Evolutionary conservation across 1,140 invertebrate species (phyloP).

Genomic region (Euglossa dilemma): DNA sequence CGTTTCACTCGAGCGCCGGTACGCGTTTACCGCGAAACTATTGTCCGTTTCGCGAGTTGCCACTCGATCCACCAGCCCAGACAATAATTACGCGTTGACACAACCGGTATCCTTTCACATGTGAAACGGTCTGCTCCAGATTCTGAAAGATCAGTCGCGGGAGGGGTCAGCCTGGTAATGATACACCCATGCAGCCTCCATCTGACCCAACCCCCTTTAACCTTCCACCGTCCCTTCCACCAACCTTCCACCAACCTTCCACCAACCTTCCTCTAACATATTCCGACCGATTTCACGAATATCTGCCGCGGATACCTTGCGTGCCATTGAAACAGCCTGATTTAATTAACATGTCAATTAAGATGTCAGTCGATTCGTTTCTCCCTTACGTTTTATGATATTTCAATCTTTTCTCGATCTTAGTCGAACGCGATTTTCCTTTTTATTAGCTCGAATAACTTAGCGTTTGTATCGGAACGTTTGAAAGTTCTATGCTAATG

Average conservation of each 20-base stretch:
- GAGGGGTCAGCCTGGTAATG: conserved; percentile 72
- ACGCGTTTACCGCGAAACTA: conserved; percentile 54
- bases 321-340: conserved; percentile 12
- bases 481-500: too few species aligned
- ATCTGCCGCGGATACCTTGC: conserved; percentile 40
- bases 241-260: neutral
- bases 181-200: conserved; percentile 67
- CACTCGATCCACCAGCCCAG: conserved; percentile 34
- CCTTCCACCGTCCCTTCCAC: conserved; percentile 35
- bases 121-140: conserved; percentile 73
- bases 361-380: too few species aligned
- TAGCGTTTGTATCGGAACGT: too few species aligned
- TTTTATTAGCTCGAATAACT: too few species aligned
- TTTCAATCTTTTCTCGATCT: too few species aligned
- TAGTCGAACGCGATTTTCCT: too few species aligned
- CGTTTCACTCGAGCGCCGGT: conserved; percentile 65
- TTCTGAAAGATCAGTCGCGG: conserved; percentile 73
- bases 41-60: conserved; percentile 54
- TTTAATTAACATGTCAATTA: neutral
- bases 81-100: conserved; percentile 69
- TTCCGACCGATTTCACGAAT: conserved; percentile 51
- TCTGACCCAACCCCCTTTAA: conserved; percentile 59
- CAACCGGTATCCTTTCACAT: conserved; percentile 73
- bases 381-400: too few species aligned
- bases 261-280: conserved; percentile 5